phyloP scores from a whole-genome alignment of 2,113 vertebrate species.

The Equus przewalskii region DNA sequence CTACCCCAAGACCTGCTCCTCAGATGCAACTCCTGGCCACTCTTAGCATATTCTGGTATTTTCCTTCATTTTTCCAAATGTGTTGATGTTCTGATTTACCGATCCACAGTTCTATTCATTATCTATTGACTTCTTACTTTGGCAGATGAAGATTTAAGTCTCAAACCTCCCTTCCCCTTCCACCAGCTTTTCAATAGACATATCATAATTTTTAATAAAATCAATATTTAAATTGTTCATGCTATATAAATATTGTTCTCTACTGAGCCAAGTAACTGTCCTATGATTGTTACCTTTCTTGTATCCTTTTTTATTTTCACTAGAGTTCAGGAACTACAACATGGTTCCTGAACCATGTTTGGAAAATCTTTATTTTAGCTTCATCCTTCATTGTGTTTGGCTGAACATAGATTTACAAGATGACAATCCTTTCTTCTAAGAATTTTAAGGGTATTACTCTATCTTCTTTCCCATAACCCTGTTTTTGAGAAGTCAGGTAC shows the following conservation, averaged over 20 bases:
- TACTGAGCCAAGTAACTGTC: neutral
- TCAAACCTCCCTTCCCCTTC: neutral
- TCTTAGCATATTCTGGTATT: neutral
- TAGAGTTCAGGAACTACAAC: neutral
- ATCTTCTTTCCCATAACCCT: neutral
- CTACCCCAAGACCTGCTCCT: neutral
- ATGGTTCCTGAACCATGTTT: neutral
- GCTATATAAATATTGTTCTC: neutral
- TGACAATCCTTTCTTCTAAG: neutral
- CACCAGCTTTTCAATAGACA: neutral
- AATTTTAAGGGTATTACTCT: neutral
- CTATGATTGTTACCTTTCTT: neutral
- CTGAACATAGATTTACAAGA: neutral
- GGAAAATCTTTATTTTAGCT: neutral
- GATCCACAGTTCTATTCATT: neutral
- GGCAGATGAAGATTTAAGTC: neutral
- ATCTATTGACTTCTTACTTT: neutral
- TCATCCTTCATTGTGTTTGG: neutral
- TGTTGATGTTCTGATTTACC: neutral
- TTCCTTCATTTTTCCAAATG: neutral
- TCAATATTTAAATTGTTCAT: neutral
- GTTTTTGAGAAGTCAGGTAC: neutral
- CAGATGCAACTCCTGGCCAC: neutral
- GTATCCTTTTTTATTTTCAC: neutral
- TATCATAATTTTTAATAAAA: constrained; percentile 33